Evolutionary conservation across 1,140 invertebrate species (phyloP).

Genomic region (Plutomurus gul): DNA sequence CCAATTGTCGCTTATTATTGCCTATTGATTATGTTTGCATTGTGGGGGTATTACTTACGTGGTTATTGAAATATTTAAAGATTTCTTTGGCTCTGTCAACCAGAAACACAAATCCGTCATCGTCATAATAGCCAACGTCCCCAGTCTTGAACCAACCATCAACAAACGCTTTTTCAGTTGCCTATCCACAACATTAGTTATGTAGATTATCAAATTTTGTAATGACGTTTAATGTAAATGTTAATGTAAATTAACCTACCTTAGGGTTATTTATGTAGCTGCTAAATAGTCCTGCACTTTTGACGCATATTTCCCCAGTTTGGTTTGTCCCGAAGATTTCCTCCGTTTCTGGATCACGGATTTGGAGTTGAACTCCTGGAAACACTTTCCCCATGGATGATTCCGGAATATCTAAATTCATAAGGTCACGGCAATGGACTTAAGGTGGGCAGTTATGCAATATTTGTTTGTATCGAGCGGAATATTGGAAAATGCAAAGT

Average conservation of each 20-base stretch:
- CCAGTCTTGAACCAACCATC: constrained; percentile 56
- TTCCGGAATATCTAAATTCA: not conserved
- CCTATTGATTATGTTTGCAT: too few relatives aligned
- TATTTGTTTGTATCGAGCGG: not conserved
- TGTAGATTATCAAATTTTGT: not conserved
- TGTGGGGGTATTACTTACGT: too few relatives aligned
- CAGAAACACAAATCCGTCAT: constrained; percentile 55
- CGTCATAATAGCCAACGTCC: constrained; percentile 55
- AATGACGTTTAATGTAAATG: not conserved
- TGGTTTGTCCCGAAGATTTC: constrained; percentile 37
- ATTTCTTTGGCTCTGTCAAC: constrained; percentile 57
- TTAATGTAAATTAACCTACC: not conserved
- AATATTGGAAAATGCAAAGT: not conserved
- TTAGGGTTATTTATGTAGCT: constrained; percentile 40
- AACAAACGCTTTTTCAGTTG: constrained; percentile 38
- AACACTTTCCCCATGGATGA: constrained; percentile 33
- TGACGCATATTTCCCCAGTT: constrained; percentile 46
- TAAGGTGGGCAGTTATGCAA: not conserved
- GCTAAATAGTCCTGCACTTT: not conserved
- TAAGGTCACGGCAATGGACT: not conserved
- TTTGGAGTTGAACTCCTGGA: constrained; percentile 38
- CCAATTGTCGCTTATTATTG: too few relatives aligned
- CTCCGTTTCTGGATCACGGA: constrained; percentile 34
- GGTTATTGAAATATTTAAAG: constrained; percentile 55
- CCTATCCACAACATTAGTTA: not conserved